phyloP scores from a whole-genome alignment of 2,797 vertebrate species.

The Gymnoscopelus braueri region DNA sequence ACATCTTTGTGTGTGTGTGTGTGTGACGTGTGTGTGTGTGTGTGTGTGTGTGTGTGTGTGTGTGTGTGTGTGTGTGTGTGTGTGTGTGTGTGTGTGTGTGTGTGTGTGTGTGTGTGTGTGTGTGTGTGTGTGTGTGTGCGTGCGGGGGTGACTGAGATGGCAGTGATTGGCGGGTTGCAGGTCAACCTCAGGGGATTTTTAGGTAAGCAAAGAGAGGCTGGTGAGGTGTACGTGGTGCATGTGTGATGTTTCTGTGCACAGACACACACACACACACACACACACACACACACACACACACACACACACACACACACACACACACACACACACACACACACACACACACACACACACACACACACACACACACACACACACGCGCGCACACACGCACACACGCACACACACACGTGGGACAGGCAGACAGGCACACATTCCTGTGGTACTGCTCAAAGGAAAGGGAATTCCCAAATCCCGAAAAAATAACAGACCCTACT shows the following conservation, averaged over 20 bases:
- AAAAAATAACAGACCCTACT: slow-evolving; percentile 70
- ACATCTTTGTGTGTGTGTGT: slow-evolving; percentile 5
- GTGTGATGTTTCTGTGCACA: slow-evolving; percentile 52
- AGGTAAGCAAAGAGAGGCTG: slow-evolving; percentile 70
- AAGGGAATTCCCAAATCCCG: slow-evolving; percentile 78
- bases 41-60: slow-evolving; percentile 15
- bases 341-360: slow-evolving; percentile 22
- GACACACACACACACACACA: slow-evolving; percentile 5
- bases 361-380: background rate
- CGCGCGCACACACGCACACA: slow-evolving; percentile 36
- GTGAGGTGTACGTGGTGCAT: slow-evolving; percentile 64
- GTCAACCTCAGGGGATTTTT: slow-evolving; percentile 59
- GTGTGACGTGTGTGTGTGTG: slow-evolving; percentile 25
- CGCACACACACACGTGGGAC: slow-evolving; percentile 72
- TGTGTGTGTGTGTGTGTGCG: slow-evolving; percentile 30
- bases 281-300: slow-evolving; percentile 8
- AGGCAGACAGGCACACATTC: slow-evolving; percentile 85
- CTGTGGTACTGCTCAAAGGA: slow-evolving; percentile 89
- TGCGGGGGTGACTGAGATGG: background rate
- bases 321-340: slow-evolving; percentile 10
- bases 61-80: slow-evolving; percentile 27
- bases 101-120: slow-evolving; percentile 3
- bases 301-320: slow-evolving; percentile 20
- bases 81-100: slow-evolving; percentile 12
- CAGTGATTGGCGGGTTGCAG: slow-evolving; percentile 46